These are phyloP conservation scores for Elaphurus davidianus DNA, from an alignment of 2,113 vertebrate genomes.

Conservation along the genomic window DNA sequence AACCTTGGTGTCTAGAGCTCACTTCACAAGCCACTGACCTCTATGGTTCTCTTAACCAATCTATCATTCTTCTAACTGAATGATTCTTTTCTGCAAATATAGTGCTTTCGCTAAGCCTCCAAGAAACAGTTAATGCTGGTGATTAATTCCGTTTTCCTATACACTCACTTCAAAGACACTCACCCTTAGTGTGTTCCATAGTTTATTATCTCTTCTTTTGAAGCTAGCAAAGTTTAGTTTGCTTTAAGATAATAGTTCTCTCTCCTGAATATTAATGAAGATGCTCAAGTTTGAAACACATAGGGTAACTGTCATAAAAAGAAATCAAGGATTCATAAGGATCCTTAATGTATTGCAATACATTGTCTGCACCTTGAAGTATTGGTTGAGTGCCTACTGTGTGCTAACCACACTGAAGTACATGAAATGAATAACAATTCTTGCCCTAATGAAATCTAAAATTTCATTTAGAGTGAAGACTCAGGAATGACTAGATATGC, in stretches of 20 bases:
- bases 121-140: slow-evolving; percentile 69
- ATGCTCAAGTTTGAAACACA: slow-evolving; percentile 62
- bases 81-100: slow-evolving; percentile 21
- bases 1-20: background rate
- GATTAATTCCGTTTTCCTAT: slow-evolving; percentile 62
- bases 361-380: background rate
- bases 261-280: slow-evolving; percentile 75
- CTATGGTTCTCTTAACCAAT: background rate
- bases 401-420: background rate
- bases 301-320: slow-evolving; percentile 46
- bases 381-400: slow-evolving; percentile 28
- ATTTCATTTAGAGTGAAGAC: background rate
- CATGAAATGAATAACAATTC: background rate
- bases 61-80: slow-evolving; percentile 8
- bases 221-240: slow-evolving; percentile 75
- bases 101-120: slow-evolving; percentile 35
- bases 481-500: background rate
- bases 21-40: background rate
- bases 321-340: background rate
- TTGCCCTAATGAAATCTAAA: background rate
- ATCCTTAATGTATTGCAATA: background rate
- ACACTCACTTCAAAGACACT: slow-evolving; percentile 71
- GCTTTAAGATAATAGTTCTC: slow-evolving; percentile 70
- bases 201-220: slow-evolving; percentile 77
- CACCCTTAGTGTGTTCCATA: slow-evolving; percentile 63